A percentile compares a stretch with the other conserved stretches of the same genome.
These are phyloP conservation scores for Tautogolabrus adspersus DNA, from an alignment of 2,113 vertebrate genomes.

Conservation along the genomic window DNA sequence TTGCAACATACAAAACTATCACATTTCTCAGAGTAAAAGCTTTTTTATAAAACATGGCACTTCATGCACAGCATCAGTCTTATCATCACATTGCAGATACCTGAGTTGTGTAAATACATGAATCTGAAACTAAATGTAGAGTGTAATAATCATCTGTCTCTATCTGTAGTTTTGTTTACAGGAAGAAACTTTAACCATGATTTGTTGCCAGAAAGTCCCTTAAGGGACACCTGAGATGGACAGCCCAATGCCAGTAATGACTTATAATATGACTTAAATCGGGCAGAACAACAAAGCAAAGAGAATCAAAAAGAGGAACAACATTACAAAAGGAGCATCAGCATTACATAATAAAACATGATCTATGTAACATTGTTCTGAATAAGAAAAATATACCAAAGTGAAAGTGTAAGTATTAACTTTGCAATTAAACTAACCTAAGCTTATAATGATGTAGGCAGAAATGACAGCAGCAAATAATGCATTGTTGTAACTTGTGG, in stretches of 20 bases:
- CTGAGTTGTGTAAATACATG: slow-evolving; percentile 13
- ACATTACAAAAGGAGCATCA: not conserved
- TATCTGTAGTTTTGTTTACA: not conserved
- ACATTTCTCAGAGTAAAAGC: not conserved
- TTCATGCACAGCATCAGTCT: slow-evolving; percentile 4
- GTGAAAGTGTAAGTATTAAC: no score
- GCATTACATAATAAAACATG: not conserved
- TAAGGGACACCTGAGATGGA: no score
- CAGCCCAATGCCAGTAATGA: not conserved
- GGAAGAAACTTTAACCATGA: not conserved
- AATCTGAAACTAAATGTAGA: slow-evolving; percentile 22
- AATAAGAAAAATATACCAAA: no score
- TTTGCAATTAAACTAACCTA: no score
- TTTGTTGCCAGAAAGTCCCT: not conserved
- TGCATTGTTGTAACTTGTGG: not conserved
- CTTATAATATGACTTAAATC: not conserved
- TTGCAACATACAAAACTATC: slow-evolving; percentile 2
- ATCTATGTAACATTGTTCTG: not conserved
- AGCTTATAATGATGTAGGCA: not conserved
- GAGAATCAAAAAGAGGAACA: not conserved
- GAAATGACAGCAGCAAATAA: not conserved
- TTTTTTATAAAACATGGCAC: not conserved
- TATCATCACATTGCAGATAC: not conserved
- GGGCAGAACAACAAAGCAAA: not conserved
- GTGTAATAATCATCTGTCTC: not conserved